Conservation (phyloP, 2,113 vertebrate species). For the Phyllostomus hastatus region DNA sequence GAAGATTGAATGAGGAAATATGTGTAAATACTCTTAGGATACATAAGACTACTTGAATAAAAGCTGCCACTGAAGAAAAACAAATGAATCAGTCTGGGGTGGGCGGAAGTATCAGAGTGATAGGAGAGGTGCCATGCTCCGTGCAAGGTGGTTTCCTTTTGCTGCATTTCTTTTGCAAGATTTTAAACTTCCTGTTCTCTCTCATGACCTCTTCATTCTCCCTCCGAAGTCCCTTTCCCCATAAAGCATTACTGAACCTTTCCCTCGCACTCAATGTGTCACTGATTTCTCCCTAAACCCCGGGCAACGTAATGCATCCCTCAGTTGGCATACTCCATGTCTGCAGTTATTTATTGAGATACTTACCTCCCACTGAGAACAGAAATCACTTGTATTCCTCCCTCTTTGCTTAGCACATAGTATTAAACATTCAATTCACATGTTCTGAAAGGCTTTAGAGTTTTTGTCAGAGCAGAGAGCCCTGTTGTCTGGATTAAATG, state of each 20-base stretch:
- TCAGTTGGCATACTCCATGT: background rate
- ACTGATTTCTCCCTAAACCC: background rate
- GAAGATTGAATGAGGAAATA: background rate
- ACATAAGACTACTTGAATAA: background rate
- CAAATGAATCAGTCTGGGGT: background rate
- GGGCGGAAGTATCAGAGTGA: accelerated
- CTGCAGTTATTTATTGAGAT: conserved; percentile 45
- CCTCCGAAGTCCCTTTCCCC: background rate
- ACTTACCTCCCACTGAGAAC: background rate
- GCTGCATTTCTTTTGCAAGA: background rate
- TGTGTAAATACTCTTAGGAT: background rate
- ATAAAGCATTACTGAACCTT: background rate
- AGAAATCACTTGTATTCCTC: conserved; percentile 27
- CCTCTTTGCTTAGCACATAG: background rate
- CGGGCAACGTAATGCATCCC: background rate
- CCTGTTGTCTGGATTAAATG: background rate
- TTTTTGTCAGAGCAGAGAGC: background rate
- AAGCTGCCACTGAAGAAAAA: background rate
- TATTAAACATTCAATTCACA: background rate
- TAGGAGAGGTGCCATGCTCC: background rate
- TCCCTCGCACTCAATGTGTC: background rate
- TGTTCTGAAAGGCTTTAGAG: background rate
- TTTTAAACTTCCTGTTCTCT: background rate
- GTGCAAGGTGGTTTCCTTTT: background rate
- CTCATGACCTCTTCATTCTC: background rate